These are phyloP conservation scores for Gari tellinella DNA, from an alignment of 2,888 invertebrate genomes.

Conservation along the genomic window DNA sequence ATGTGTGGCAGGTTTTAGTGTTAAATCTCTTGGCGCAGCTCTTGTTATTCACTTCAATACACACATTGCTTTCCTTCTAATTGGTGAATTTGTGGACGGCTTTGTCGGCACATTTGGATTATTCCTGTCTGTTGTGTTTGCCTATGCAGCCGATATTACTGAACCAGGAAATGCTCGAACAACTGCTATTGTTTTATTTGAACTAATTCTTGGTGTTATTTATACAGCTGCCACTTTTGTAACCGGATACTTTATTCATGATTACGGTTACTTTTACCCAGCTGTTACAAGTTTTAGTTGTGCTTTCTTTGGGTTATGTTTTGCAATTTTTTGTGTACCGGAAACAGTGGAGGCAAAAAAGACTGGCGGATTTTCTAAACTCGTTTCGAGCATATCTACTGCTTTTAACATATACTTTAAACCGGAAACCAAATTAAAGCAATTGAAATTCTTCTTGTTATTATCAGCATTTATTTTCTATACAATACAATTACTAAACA, in stretches of 20 bases:
- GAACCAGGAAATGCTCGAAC: constrained; percentile 35
- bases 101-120: constrained; percentile 31
- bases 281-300: constrained; percentile 10
- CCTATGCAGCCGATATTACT: constrained; percentile 50
- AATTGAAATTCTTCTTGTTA: constrained; percentile 35
- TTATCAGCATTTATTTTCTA: constrained; percentile 42
- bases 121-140: constrained; percentile 35
- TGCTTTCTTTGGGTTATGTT: constrained; percentile 8
- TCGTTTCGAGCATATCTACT: too few relatives aligned
- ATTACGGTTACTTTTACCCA: constrained; percentile 42
- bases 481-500: constrained; percentile 26
- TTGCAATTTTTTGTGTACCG: constrained; percentile 28
- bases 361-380: too few relatives aligned
- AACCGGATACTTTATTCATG: constrained; percentile 37
- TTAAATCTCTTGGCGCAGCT: constrained; percentile 11
- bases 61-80: constrained; percentile 23
- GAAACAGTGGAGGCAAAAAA: constrained; percentile 21
- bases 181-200: constrained; percentile 42
- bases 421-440: too few relatives aligned
- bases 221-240: constrained; percentile 23
- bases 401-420: too few relatives aligned
- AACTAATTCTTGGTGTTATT: constrained; percentile 36
- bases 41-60: constrained; percentile 28
- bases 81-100: constrained; percentile 39
- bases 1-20: constrained; percentile 15